Evolutionary conservation across 2,888 invertebrate species (phyloP).

Genomic region (Gastracanthus pulcherrimus): DNA sequence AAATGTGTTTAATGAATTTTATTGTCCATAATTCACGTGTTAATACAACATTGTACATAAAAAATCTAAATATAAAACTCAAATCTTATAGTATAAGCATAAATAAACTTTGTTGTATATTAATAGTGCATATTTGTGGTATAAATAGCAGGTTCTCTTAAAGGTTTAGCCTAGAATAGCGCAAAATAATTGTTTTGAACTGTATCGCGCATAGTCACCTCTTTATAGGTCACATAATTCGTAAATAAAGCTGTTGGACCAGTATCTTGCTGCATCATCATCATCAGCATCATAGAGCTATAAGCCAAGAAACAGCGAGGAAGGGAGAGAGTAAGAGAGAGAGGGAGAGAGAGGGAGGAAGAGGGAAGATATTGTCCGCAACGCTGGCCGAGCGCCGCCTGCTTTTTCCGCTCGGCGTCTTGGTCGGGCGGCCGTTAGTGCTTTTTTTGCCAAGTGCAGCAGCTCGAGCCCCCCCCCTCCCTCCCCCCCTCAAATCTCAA

Average conservation of each 20-base stretch:
- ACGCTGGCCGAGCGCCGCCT: background rate
- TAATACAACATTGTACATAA: background rate
- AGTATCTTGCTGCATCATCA: background rate
- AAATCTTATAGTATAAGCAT: no score
- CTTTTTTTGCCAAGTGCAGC: background rate
- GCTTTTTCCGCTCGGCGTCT: background rate
- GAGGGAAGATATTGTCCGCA: no score
- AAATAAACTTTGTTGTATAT: no score
- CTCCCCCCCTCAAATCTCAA: slow-evolving; percentile 58
- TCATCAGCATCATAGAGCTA: background rate
- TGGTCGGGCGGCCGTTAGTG: background rate
- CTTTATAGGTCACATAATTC: slow-evolving; percentile 22
- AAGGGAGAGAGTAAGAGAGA: no score
- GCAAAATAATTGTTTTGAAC: slow-evolving; percentile 2
- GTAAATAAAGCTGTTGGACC: slow-evolving; percentile 17
- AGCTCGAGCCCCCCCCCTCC: no score
- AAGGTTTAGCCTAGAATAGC: background rate
- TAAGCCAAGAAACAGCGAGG: no score
- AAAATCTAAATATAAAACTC: no score
- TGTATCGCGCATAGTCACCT: background rate
- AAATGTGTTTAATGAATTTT: no score
- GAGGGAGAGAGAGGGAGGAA: no score
- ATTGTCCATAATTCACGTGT: background rate
- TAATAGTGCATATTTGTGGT: background rate
- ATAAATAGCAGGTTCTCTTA: background rate